Conservation (phyloP, 2,797 vertebrate genomes). For the Potorous gilbertii region DNA sequence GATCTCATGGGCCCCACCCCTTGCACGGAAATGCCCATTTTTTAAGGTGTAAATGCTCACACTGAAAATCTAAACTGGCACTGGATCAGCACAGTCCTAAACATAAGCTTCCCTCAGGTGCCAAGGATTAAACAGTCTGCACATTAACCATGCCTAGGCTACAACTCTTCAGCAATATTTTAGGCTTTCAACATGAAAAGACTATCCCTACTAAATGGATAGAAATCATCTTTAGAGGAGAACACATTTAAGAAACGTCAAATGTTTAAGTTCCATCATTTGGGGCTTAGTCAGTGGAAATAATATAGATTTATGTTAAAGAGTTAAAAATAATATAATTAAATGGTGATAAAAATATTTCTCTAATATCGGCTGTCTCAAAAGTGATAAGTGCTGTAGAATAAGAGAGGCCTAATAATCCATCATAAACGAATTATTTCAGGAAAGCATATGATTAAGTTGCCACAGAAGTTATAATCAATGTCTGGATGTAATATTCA, state of each 20-base stretch:
- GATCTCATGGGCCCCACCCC: background rate
- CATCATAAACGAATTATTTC: constrained; percentile 28
- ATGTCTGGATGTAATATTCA: background rate
- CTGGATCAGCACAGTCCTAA: background rate
- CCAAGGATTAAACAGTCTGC: background rate
- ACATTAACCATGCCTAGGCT: background rate
- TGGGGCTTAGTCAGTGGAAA: background rate
- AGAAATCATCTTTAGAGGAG: background rate
- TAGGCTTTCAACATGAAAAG: background rate
- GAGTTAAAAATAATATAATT: constrained; percentile 23
- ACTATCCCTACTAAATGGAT: background rate
- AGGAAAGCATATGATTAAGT: constrained; percentile 26
- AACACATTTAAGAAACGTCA: background rate
- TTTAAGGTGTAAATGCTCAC: background rate
- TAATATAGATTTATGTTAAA: background rate
- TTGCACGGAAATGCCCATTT: background rate
- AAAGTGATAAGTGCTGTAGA: constrained; percentile 42
- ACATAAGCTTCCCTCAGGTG: background rate
- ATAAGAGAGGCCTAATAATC: constrained; percentile 17
- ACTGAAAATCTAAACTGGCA: background rate
- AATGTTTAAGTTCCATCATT: background rate
- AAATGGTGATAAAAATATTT: constrained; percentile 12
- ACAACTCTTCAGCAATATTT: background rate
- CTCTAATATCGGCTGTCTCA: constrained; percentile 29
- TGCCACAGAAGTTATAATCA: constrained; percentile 33